Conservation (phyloP, 2,113 vertebrate species). For the Henicopernis longicauda region DNA sequence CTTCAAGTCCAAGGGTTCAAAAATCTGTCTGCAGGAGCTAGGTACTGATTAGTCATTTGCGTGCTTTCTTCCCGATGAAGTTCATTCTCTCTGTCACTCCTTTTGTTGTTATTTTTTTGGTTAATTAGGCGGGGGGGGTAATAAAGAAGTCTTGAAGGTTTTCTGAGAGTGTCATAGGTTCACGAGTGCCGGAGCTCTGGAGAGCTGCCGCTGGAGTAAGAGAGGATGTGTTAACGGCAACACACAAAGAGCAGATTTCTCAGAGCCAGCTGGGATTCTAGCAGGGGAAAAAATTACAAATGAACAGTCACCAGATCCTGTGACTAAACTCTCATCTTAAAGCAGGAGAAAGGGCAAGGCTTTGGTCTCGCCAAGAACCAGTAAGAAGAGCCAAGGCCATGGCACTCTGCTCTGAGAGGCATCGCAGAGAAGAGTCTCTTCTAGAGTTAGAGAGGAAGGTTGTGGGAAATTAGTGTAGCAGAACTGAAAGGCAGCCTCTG, state of each 20-base stretch:
- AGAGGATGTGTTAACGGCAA: background rate
- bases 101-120: background rate
- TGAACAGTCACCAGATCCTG: background rate
- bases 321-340: background rate
- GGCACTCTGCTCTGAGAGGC: background rate
- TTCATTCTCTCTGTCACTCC: background rate
- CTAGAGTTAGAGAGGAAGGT: background rate
- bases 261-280: background rate
- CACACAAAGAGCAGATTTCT: background rate
- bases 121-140: background rate
- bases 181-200: background rate
- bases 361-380: background rate
- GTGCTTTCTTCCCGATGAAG: background rate
- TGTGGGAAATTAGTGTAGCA: background rate
- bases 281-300: background rate
- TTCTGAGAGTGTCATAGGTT: background rate
- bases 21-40: background rate
- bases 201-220: fast-evolving
- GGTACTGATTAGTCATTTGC: background rate
- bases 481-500: background rate
- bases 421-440: background rate
- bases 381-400: background rate
- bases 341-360: background rate
- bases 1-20: background rate
- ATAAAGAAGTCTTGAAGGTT: background rate